These are phyloP conservation scores for Atherinomorus stipes DNA, from an alignment of 2,113 vertebrate species.

Conservation along the genomic window DNA sequence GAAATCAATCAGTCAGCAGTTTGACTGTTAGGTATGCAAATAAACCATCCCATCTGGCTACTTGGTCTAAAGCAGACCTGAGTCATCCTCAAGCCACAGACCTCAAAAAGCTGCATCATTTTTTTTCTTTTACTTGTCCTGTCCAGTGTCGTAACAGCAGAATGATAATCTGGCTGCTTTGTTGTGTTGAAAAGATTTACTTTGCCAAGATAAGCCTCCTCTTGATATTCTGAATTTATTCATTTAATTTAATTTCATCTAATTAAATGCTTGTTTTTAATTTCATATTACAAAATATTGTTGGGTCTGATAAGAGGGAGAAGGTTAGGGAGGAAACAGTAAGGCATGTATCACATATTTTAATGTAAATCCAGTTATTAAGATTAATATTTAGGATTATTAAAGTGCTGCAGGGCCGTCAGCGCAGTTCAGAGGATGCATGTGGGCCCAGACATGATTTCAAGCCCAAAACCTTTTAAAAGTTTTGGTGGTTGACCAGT, in stretches of 20 bases:
- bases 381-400: background rate
- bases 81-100: slow-evolving; percentile 60
- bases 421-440: background rate
- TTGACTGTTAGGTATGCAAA: slow-evolving; percentile 93
- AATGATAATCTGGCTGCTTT: no score
- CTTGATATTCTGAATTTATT: no score
- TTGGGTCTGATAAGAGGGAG: no score
- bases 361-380: background rate
- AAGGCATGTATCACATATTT: no score
- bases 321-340: no score
- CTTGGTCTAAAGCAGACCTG: slow-evolving; percentile 80
- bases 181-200: no score
- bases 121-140: no score
- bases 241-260: no score
- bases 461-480: slow-evolving; percentile 25
- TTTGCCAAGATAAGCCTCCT: no score
- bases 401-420: background rate
- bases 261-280: no score
- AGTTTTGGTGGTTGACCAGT: slow-evolving; percentile 73
- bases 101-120: slow-evolving; percentile 19
- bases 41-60: slow-evolving; percentile 88
- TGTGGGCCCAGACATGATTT: background rate
- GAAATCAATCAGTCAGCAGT: slow-evolving; percentile 84
- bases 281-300: no score
- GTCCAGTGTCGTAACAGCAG: no score